Conservation (phyloP, 2,888 invertebrate genomes). For the Epinotia bilunana region DNA sequence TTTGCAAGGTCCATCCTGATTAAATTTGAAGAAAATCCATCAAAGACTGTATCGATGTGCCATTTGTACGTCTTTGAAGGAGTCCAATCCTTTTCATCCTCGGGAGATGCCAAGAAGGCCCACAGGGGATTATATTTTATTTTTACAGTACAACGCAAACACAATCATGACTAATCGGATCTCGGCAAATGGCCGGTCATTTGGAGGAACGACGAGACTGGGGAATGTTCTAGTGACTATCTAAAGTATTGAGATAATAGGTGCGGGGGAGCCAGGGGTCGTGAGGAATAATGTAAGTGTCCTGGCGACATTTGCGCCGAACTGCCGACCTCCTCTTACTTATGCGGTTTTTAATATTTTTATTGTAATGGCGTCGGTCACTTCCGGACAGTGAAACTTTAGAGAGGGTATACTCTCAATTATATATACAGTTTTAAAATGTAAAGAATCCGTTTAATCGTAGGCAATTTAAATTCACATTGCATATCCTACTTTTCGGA, state of each 20-base stretch:
- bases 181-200: conserved; percentile 80
- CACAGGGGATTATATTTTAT: conserved; percentile 69
- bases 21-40: conserved; percentile 73
- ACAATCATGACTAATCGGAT: conserved; percentile 83
- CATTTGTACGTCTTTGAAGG: conserved; percentile 70
- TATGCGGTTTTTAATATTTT: conserved; percentile 86
- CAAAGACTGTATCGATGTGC: conserved; percentile 64
- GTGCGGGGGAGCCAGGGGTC: conserved; percentile 67
- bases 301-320: conserved; percentile 84
- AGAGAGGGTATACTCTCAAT: conserved; percentile 48
- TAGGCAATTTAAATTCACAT: too few relatives aligned
- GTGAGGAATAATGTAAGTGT: conserved; percentile 82
- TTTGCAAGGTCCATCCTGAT: conserved; percentile 67
- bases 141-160: conserved; percentile 79
- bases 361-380: conserved; percentile 85
- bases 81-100: conserved; percentile 74
- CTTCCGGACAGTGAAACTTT: conserved; percentile 58
- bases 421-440: background rate
- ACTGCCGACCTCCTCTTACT: conserved; percentile 83
- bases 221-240: conserved; percentile 80
- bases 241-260: conserved; percentile 84
- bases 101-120: conserved; percentile 53
- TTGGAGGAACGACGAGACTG: conserved; percentile 76
- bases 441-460: too few relatives aligned
- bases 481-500: too few relatives aligned